These are phyloP conservation scores for Dryomyza anilis DNA, from an alignment of 2,888 invertebrate species.

Conservation along the genomic window DNA sequence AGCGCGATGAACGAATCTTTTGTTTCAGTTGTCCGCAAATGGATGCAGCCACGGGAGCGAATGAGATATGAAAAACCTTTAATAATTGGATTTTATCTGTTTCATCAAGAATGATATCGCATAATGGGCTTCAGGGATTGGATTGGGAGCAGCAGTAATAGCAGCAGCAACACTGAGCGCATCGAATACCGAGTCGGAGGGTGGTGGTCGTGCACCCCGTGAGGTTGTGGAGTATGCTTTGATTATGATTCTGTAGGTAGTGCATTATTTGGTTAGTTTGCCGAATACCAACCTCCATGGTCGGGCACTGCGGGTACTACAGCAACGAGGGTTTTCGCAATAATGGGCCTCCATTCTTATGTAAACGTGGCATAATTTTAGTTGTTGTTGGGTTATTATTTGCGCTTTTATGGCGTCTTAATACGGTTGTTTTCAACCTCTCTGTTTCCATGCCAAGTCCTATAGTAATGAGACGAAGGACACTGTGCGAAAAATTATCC, in stretches of 20 bases:
- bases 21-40: constrained; percentile 54
- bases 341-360: constrained; percentile 32
- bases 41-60: constrained; percentile 43
- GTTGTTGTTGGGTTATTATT: constrained; percentile 41
- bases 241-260: too few relatives aligned
- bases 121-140: constrained; percentile 48
- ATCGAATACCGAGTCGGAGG: background rate
- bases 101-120: constrained; percentile 61
- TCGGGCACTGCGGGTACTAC: background rate
- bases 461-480: too few relatives aligned
- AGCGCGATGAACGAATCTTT: constrained; percentile 60
- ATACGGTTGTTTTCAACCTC: constrained; percentile 1
- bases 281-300: too few relatives aligned
- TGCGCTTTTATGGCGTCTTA: constrained; percentile 53
- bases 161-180: background rate
- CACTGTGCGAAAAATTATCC: too few relatives aligned
- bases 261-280: too few relatives aligned
- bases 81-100: constrained; percentile 62
- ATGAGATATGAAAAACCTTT: constrained; percentile 53
- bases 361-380: background rate
- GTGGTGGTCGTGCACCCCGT: background rate
- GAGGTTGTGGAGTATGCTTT: background rate
- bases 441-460: too few relatives aligned
- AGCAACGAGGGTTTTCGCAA: background rate
- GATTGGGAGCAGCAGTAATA: background rate